A percentile compares a stretch with the other conserved stretches of the same genome.
Conservation (phyloP, 2,888 invertebrate species). For the Nysson spinosus region DNA sequence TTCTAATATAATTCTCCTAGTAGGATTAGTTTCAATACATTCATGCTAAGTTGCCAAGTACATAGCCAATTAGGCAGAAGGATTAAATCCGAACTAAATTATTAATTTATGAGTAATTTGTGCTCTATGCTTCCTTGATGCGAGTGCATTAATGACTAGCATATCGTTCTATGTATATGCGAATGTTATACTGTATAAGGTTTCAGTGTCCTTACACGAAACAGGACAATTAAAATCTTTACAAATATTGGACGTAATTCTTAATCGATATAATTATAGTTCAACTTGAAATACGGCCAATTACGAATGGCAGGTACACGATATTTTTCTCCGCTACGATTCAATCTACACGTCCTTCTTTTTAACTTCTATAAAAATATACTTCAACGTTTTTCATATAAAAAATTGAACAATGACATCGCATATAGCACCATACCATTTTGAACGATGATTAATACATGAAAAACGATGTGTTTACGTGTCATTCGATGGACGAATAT, state of each 20-base stretch:
- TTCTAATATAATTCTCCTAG: no score
- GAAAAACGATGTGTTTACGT: background rate
- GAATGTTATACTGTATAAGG: background rate
- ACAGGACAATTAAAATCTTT: background rate
- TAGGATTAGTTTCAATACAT: no score
- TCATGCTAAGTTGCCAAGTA: slow-evolving; percentile 49
- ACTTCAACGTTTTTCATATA: slow-evolving; percentile 41
- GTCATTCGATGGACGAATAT: no score
- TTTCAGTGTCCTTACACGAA: no score
- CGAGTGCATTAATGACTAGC: slow-evolving; percentile 35
- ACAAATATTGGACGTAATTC: background rate
- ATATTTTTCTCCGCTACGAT: slow-evolving; percentile 13
- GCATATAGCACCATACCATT: slow-evolving; percentile 36
- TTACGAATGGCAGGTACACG: slow-evolving; percentile 17
- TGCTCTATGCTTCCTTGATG: slow-evolving; percentile 16
- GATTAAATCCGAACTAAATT: slow-evolving; percentile 17
- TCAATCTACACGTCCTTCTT: slow-evolving; percentile 7
- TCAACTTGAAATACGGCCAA: slow-evolving; percentile 24
- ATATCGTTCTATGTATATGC: slow-evolving; percentile 8
- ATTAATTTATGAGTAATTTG: slow-evolving; percentile 19
- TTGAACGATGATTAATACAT: slow-evolving; percentile 27
- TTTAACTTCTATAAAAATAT: slow-evolving; percentile 54
- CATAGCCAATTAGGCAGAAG: slow-evolving; percentile 27
- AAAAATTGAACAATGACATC: slow-evolving; percentile 40
- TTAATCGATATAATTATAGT: background rate